phyloP scores from a whole-genome alignment of 2,113 vertebrate genomes.

The Semicossyphus pulcher region DNA sequence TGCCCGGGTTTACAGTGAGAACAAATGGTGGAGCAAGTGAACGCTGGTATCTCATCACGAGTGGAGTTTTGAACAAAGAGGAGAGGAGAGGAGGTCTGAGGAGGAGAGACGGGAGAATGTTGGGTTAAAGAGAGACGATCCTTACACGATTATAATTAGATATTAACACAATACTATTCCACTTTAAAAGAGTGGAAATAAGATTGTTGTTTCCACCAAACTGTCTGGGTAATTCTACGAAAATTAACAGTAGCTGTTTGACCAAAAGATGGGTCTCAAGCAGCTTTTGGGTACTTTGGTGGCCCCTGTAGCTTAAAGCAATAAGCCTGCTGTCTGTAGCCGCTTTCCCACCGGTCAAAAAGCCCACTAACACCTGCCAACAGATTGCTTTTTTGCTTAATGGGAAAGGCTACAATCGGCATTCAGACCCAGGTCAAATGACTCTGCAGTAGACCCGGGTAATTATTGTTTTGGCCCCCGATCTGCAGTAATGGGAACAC shows the following conservation, averaged over 20 bases:
- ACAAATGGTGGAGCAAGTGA: conserved; percentile 55
- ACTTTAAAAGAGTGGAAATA: background rate
- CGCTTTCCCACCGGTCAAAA: too few relatives aligned
- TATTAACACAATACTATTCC: background rate
- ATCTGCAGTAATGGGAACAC: too few relatives aligned
- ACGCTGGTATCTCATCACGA: conserved; percentile 36
- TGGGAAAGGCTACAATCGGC: too few relatives aligned
- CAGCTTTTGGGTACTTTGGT: too few relatives aligned
- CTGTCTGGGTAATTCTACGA: background rate
- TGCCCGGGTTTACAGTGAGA: conserved; percentile 48
- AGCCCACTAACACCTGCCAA: too few relatives aligned
- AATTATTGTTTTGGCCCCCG: too few relatives aligned
- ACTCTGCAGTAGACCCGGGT: too few relatives aligned
- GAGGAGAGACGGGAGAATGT: conserved; percentile 18
- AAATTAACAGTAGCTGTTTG: background rate
- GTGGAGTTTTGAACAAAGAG: conserved; percentile 38
- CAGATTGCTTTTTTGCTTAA: too few relatives aligned
- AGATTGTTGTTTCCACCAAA: background rate
- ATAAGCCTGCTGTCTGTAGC: too few relatives aligned
- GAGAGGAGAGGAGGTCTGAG: conserved; percentile 36
- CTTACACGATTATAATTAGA: conserved; percentile 34
- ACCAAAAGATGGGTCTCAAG: too few relatives aligned
- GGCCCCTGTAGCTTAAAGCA: too few relatives aligned
- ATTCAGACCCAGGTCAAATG: too few relatives aligned
- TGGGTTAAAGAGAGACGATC: conserved; percentile 51